Evolutionary conservation across 2,888 invertebrate genomes (phyloP), one percentile per base, ranked within the genome.

Genomic region (Steinernema carpocapsae): DNA sequence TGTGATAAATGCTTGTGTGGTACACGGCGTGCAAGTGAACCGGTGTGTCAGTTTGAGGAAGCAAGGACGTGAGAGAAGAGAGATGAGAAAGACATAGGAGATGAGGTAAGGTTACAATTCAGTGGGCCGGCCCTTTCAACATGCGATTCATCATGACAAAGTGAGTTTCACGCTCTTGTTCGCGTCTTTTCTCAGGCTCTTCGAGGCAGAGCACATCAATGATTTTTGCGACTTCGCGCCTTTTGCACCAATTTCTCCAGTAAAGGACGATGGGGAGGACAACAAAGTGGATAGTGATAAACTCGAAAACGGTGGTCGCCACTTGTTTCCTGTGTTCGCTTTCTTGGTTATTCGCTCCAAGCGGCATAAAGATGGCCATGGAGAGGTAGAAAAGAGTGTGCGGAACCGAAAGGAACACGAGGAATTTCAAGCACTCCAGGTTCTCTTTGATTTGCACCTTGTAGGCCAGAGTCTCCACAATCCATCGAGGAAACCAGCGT

Each of bases 391-490:
- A 26, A 10, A 22, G 6, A 3, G 56, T 26, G 56, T 56, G 56
- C 24, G 26, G 22, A 26, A 24, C 3, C 24, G 56, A 56, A 6
- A 56, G 56, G 6, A 26, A 24, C 7, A 22, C 22, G 56, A 56
- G 56, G 26, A 26, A 56, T 26, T 56, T 56, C 26, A 56, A 17
- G 10, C 24, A 56, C 26, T 56, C 56, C 24, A 56, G 24, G 56
- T 56, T 56, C 26, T 56, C 56, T 22, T 26, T 22, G 56, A 56
- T 56, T 56, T 56, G 56, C 56, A 26, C 22, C 17, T 56, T 56
- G 56, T 56, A 24, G 26, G 22, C 26, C 6, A 56, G 56, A 6
- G 24, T 7, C 17, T 56, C 26, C 24, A 56, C 6, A 26, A 56
- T 56, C 26, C 17, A 26, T 1, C 26, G 3, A 17, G 12, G 22